Base-by-base conservation (phyloP, 2,113 vertebrate species). In the Macrotis lagotis region DNA sequence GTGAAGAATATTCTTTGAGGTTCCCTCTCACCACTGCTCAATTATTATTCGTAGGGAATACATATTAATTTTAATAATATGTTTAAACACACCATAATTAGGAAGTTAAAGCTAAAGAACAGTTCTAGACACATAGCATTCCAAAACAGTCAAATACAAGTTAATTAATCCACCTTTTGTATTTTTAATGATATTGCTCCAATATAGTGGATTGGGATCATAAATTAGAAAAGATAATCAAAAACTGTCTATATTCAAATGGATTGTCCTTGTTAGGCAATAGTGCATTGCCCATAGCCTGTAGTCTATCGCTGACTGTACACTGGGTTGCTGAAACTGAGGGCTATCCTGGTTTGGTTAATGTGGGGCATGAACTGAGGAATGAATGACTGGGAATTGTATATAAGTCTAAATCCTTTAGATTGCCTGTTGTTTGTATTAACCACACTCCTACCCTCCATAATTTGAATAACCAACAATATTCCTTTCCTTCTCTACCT, bases 381-480 rank as follows among this genome's bases (percentile, higher is more conserved):
- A 95, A 51, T 51, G 66, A 44, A 91, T 19, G 90, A 90, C 50
- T 19, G 28, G 7, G 12, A 88, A 44, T 37, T 50, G 25, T 89
- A 91, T 93, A 51, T 48, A 26, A 37, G 1, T n/a, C 37, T 83
- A 89, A 88, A 5, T 25, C 50, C 31, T 50, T n/a, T 48, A n/a
- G 66, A 83, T 93, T 90, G 48, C 11, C 51, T 88, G 1, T 51
- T 95, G 31, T 95, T 89, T 96, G 44, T 91, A 88, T 49, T 95
- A 25, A 37, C 26, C 44, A 12, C 19, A 25, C 16, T 26, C 5
- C 51, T 94, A 2, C 44, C 51, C 92, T 95, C 66, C 28, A 16
- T 90, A 92, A 47, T 93, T 51, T 92, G 59, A 95, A 28, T 94
- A 93, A 51, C 90, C 52, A 37, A 93, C 59, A 92, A 14, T 74